Evolutionary conservation across 2,797 vertebrate species (phyloP).

Genomic region (Balearica regulorum): DNA sequence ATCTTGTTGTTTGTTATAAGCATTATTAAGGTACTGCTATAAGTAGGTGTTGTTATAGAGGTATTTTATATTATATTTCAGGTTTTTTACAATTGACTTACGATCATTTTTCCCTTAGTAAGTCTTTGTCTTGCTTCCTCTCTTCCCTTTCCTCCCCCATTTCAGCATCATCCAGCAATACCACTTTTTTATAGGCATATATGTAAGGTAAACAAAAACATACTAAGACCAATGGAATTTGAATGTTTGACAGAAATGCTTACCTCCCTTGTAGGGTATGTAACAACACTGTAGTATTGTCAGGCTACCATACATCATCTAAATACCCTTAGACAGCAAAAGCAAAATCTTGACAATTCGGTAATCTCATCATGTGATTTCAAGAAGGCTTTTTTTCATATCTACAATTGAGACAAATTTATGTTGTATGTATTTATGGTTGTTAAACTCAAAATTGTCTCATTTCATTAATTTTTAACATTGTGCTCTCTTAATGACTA

Average conservation of each 20-base stretch:
- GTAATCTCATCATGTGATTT: slow-evolving; percentile 55
- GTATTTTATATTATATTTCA: neutral
- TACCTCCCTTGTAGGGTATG: neutral
- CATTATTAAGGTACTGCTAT: neutral
- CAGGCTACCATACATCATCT: slow-evolving; percentile 42
- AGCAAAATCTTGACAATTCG: slow-evolving; percentile 25
- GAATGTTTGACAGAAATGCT: slow-evolving; percentile 46
- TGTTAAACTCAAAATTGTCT: slow-evolving; percentile 75
- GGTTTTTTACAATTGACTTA: neutral
- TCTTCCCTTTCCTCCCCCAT: neutral
- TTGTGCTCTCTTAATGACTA: slow-evolving; percentile 67
- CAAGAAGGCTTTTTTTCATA: slow-evolving; percentile 50
- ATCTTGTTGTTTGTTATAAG: neutral
- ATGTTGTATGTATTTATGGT: slow-evolving; percentile 66
- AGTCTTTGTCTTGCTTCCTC: slow-evolving; percentile 1
- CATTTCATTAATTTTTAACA: slow-evolving; percentile 73
- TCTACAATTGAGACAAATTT: slow-evolving; percentile 61
- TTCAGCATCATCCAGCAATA: neutral
- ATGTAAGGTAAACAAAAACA: neutral
- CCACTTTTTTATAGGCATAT: neutral
- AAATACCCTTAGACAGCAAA: slow-evolving; percentile 42
- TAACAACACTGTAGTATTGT: slow-evolving; percentile 38
- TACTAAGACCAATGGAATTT: slow-evolving; percentile 8
- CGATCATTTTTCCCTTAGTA: neutral
- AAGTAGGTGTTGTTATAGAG: neutral